Base-by-base conservation (phyloP, 1,140 invertebrate genomes). In the Anthonomus grandis region DNA sequence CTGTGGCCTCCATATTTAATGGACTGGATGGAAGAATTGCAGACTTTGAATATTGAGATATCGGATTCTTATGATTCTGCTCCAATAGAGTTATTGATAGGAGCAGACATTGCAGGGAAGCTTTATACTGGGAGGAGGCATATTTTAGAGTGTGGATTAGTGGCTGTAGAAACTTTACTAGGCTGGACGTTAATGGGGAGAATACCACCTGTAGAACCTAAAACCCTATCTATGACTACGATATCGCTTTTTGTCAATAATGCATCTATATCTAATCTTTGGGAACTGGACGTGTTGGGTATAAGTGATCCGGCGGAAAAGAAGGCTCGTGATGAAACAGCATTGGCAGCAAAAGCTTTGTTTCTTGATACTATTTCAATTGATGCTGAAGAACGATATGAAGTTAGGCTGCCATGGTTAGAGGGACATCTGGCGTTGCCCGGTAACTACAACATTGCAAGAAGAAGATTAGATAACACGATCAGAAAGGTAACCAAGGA, bases 161-260 rank as follows among this genome's bases (percentile, higher is more conserved):
- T 65, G 17, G 67, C 65, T 12, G 15, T 70, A 2, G 64, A 75
- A 49, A 72, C 70, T 1, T 24, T 49, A n/a, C 49, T 74, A 4
- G 69, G 69, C 2, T 75, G 68, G 70, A 68, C 63, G 6, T 13
- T 74, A 4, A 49, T 57, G 37, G 70, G 64, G 5, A 69, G 66
- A 64, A 23, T 54, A 4, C 8, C 8, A 31, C 27, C 8, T 31
- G 8, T 31, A 31, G 27, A 9, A 9, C n/a, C 27, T 31, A 31
- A n/a, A n/a, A n/a, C n/a, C n/a, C n/a, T n/a, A n/a, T n/a, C n/a
- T n/a, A n/a, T n/a, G n/a, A n/a, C n/a, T n/a, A n/a, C n/a, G n/a
- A n/a, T n/a, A n/a, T n/a, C n/a, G n/a, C n/a, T n/a, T n/a, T n/a
- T n/a, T n/a, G n/a, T n/a, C n/a, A n/a, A n/a, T n/a, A n/a, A n/a